Conservation (phyloP, 2,797 vertebrate species). For the Capromys pilorides region DNA sequence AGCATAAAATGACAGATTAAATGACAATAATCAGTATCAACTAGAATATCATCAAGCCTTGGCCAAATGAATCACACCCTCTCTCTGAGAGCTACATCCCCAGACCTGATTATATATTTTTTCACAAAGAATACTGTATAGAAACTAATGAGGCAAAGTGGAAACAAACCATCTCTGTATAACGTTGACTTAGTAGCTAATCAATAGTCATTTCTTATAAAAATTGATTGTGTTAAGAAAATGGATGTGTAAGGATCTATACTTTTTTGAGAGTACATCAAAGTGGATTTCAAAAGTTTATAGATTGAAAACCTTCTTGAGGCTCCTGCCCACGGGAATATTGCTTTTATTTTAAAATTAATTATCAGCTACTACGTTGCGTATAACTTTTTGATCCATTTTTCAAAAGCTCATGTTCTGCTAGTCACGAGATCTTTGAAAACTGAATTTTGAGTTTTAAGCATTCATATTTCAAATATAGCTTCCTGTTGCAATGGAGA, state of each 20-base stretch:
- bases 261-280: background rate
- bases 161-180: background rate
- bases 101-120: background rate
- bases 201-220: background rate
- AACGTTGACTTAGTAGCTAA: background rate
- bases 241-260: background rate
- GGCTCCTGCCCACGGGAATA: background rate
- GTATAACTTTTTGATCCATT: background rate
- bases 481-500: conserved; percentile 12
- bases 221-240: background rate
- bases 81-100: background rate
- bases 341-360: conserved; percentile 47
- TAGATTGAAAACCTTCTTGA: background rate
- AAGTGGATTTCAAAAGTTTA: conserved; percentile 19
- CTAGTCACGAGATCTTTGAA: background rate
- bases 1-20: background rate
- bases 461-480: conserved; percentile 38
- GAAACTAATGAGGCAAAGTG: background rate
- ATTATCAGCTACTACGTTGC: conserved; percentile 4
- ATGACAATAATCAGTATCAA: background rate
- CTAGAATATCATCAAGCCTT: background rate
- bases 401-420: conserved; percentile 35
- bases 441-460: conserved; percentile 38
- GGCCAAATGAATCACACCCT: background rate
- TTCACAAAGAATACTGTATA: background rate